Base-by-base conservation (phyloP, 2,113 vertebrate species). In the Phyllopteryx taeniolatus region DNA sequence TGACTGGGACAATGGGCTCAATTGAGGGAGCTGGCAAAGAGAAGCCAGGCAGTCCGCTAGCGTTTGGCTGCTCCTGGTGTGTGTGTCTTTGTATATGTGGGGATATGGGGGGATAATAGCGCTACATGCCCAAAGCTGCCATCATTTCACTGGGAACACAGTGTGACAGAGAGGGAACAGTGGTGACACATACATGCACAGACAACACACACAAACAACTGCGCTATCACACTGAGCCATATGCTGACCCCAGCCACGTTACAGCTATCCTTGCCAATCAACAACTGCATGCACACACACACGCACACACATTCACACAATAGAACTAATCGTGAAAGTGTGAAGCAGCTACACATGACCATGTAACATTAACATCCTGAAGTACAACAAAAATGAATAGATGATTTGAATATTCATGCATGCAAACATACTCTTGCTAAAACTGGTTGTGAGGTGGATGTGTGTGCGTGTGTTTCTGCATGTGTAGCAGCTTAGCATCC, bases 191-290 rank as follows among this genome's bases (percentile, higher is more conserved):
- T 92, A 93, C 93, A 95, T 91, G 27, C 70, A 63, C 20, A 67
- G 51, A 73, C 74, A 74, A 53, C 57, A 70, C 67, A 74, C 72
- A 94, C 79, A 83, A 17, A 87, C 71, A 95, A 93, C 90, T 93
- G 92, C 78, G 80, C 92, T 98, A 98, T 99, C 97, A 95, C 94
- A 90, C 93, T 91, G 92, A 90, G 95, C 95, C 97, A 98, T 97
- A 98, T 98, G 96, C 94, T 97, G 96, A 96, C 94, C 93, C 94
- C 92, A 94, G 94, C 93, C 94, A 93, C 94, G 93, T 91, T 90
- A 85, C 93, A 92, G 93, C 94, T 96, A 96, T 95, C 94, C 90
- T 93, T 93, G 94, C 93, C 94, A 95, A 96, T 96, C 96, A 96
- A 94, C 92, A 92, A 93, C 93, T 93, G 85, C 82, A 86, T 75